Percentiles rank a stretch among this genome's conserved stretches.
Conservation (phyloP, 2,113 vertebrate species). For the Microtus ochrogaster region DNA sequence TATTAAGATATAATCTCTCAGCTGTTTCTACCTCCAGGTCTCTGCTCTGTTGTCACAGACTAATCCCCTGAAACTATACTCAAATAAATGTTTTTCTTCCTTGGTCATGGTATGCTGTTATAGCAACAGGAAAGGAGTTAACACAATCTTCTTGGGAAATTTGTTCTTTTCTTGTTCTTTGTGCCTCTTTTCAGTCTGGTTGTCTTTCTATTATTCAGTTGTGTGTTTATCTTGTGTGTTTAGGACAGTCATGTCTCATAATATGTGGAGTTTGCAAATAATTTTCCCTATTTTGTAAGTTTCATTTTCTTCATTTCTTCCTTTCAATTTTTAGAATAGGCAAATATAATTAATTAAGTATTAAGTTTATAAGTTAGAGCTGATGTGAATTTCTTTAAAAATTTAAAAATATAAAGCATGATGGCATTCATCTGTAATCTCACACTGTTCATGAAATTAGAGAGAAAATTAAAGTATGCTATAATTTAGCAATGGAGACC, state of each 20-base stretch:
- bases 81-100: background rate
- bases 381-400: background rate
- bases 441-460: background rate
- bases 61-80: background rate
- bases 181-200: background rate
- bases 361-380: background rate
- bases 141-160: background rate
- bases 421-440: background rate
- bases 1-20: too few species aligned
- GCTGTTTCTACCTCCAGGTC: background rate
- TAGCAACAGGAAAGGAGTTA: background rate
- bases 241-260: background rate
- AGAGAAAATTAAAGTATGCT: background rate
- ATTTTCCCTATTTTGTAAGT: background rate
- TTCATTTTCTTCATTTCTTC: background rate
- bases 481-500: background rate
- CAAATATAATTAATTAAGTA: background rate
- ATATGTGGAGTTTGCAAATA: background rate
- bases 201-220: background rate
- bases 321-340: background rate
- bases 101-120: background rate
- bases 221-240: background rate
- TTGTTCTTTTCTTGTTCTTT: background rate
- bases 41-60: background rate
- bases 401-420: background rate